These are phyloP conservation scores for Micromesistius poutassou DNA, from an alignment of 2,797 vertebrate genomes.

Conservation along the genomic window DNA sequence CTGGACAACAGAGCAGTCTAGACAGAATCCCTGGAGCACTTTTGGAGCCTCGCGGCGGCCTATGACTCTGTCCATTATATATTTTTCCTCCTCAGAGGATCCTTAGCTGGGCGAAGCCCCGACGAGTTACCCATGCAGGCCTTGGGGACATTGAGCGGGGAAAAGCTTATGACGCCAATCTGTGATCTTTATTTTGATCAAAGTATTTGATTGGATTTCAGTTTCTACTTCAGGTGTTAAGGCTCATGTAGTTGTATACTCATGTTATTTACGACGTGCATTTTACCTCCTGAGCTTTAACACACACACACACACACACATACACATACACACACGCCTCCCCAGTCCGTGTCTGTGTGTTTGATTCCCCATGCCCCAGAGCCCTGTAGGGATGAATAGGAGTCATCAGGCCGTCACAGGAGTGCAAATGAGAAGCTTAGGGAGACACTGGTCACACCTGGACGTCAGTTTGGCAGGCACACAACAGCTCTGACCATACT, in stretches of 20 bases:
- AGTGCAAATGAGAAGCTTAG: slow-evolving; percentile 55
- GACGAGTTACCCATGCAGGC: neutral
- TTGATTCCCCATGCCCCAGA: neutral
- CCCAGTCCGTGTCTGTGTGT: neutral
- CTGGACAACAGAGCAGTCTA: neutral
- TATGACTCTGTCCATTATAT: neutral
- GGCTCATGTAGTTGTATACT: neutral
- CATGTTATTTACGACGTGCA: neutral
- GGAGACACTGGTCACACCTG: slow-evolving; percentile 53
- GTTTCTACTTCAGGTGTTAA: neutral
- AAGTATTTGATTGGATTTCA: neutral
- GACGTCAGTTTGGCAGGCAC: slow-evolving; percentile 62
- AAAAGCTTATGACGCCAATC: neutral
- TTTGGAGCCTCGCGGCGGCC: neutral
- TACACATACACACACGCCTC: neutral
- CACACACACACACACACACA: slow-evolving; percentile 8
- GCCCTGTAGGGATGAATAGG: slow-evolving; percentile 9
- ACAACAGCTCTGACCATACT: slow-evolving; percentile 48
- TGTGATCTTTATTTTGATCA: slow-evolving; percentile 6
- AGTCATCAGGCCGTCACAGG: slow-evolving; percentile 26
- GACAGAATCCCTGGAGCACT: neutral
- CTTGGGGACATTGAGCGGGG: neutral
- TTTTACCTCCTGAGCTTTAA: neutral
- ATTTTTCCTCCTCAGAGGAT: neutral
- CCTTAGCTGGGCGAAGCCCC: neutral